Evolutionary conservation across 1,140 invertebrate species (phyloP).

Genomic region (Glomeris maerens): DNA sequence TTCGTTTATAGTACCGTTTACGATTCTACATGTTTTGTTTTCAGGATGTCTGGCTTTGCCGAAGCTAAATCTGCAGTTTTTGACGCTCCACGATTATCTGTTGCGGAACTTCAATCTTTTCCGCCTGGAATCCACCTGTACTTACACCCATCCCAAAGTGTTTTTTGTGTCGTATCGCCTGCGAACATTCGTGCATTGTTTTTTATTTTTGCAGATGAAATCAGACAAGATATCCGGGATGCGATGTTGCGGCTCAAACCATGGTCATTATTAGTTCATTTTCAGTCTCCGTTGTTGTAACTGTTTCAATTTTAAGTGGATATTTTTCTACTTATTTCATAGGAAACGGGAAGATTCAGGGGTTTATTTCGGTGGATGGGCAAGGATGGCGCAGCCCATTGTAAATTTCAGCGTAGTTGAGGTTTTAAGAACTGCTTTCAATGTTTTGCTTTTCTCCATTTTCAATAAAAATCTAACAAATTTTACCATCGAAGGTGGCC

Average conservation of each 20-base stretch:
- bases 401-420: slow-evolving; percentile 87
- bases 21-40: slow-evolving; percentile 7
- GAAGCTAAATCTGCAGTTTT: slow-evolving; percentile 95
- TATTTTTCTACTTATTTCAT: not conserved
- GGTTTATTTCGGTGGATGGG: slow-evolving; percentile 91
- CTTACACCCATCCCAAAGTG: slow-evolving; percentile 26
- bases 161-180: slow-evolving; percentile 10
- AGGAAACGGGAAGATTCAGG: slow-evolving; percentile 73
- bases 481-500: slow-evolving; percentile 28
- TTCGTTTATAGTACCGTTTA: too few species aligned
- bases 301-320: not conserved
- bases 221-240: slow-evolving; percentile 96
- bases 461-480: slow-evolving; percentile 36
- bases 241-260: slow-evolving; percentile 83
- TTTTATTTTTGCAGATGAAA: slow-evolving; percentile 60
- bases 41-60: slow-evolving; percentile 74
- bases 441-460: slow-evolving; percentile 35
- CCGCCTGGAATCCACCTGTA: slow-evolving; percentile 92
- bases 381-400: slow-evolving; percentile 94
- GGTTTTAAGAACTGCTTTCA: slow-evolving; percentile 19
- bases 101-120: slow-evolving; percentile 96
- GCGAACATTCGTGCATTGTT: slow-evolving; percentile 20
- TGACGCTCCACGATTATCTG: slow-evolving; percentile 96
- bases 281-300: slow-evolving; percentile 2
- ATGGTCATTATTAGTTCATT: slow-evolving; percentile 46